phyloP scores from a whole-genome alignment of 2,113 vertebrate species.

The Perca schrenkii region DNA sequence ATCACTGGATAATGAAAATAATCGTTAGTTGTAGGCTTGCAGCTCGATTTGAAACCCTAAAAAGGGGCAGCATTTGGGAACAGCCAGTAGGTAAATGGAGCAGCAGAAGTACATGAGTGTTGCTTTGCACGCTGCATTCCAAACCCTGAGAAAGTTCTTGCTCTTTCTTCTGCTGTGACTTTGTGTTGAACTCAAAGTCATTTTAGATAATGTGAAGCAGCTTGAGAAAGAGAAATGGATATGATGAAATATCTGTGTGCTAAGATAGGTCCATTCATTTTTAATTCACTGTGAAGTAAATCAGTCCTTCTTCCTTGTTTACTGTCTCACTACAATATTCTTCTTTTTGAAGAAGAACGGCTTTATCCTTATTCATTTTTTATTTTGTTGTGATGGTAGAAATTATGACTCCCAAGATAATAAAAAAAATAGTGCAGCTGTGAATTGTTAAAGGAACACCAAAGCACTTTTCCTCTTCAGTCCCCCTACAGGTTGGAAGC shows the following conservation, averaged over 20 bases:
- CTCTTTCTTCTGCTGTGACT: not conserved
- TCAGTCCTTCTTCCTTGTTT: not conserved
- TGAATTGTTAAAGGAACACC: not conserved
- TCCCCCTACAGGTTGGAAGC: no score
- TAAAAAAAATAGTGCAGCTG: not conserved
- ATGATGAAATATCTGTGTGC: not conserved
- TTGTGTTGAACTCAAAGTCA: not conserved
- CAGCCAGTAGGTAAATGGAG: conserved; percentile 5
- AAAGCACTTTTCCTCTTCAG: no score
- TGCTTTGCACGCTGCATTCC: not conserved
- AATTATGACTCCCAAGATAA: conserved; percentile 3
- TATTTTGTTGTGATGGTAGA: not conserved
- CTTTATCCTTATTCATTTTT: not conserved
- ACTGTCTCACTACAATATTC: not conserved
- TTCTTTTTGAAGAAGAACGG: not conserved
- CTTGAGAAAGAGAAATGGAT: not conserved
- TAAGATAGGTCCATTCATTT: not conserved
- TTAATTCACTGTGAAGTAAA: not conserved
- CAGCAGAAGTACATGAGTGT: not conserved
- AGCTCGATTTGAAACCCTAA: no score
- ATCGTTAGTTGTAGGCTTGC: no score
- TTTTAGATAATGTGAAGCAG: not conserved
- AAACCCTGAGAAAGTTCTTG: not conserved
- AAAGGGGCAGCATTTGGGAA: not conserved
- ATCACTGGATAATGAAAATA: no score